Percentiles rank a stretch among this genome's conserved stretches.
Evolutionary conservation across 2,113 vertebrate genomes (phyloP).

Genomic region (Apus apus): DNA sequence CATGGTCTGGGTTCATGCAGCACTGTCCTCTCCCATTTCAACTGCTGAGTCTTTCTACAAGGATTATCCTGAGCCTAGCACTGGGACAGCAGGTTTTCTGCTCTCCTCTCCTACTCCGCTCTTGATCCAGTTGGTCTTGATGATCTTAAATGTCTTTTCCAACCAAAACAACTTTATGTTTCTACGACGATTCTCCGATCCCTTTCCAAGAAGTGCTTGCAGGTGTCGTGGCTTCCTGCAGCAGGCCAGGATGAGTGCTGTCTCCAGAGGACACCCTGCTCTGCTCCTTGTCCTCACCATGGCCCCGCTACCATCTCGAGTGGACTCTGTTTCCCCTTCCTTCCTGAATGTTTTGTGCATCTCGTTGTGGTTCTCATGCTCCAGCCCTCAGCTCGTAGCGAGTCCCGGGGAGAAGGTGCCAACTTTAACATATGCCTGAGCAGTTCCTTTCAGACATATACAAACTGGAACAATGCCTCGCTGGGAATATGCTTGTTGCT

Average conservation of each 20-base stretch:
- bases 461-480: slow-evolving; percentile 69
- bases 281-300: not conserved
- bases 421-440: slow-evolving; percentile 67
- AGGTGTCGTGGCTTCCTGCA: fast-evolving
- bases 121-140: not conserved
- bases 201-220: not conserved
- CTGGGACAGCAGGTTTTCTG: not conserved
- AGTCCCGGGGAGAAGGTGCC: slow-evolving; percentile 63
- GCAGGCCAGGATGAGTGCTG: not conserved
- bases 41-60: fast-evolving
- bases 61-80: not conserved
- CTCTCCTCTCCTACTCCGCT: not conserved
- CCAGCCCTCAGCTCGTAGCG: slow-evolving; percentile 47
- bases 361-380: not conserved
- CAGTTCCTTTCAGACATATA: slow-evolving; percentile 72
- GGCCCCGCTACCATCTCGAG: not conserved
- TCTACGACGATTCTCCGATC: not conserved
- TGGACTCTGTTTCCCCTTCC: slow-evolving; percentile 41
- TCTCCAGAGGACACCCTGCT: not conserved
- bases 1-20: not conserved
- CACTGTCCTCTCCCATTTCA: not conserved
- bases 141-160: too few relatives aligned
- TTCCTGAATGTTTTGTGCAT: not conserved
- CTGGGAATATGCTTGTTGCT: slow-evolving; percentile 69
- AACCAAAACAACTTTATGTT: too few relatives aligned